A percentile compares a stretch with the other conserved stretches of the same genome.
These are phyloP conservation scores for Notodonta ziczac DNA, from an alignment of 2,888 invertebrate species.

Conservation along the genomic window DNA sequence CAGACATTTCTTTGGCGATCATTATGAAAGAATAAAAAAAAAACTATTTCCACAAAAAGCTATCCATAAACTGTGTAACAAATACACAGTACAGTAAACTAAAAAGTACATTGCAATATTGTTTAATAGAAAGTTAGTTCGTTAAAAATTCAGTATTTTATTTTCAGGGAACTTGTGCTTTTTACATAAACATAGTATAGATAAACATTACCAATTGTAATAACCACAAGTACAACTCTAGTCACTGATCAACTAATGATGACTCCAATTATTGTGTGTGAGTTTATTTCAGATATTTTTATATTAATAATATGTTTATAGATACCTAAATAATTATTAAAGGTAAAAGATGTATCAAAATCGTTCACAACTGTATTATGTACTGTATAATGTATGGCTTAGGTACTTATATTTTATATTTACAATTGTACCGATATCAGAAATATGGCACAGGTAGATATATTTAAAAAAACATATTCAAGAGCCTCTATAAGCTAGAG, in stretches of 20 bases:
- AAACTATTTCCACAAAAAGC: constrained; percentile 1
- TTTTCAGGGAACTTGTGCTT: no score
- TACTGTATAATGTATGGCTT: constrained; percentile 14
- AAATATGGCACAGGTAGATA: constrained; percentile 27
- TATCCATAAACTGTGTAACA: constrained; percentile 3
- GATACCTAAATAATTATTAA: neutral
- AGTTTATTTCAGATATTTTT: neutral
- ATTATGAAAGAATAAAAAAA: neutral
- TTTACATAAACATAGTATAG: no score
- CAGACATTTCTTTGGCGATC: constrained; percentile 36
- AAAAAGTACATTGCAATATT: neutral
- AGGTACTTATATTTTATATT: constrained; percentile 38
- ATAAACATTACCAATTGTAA: no score
- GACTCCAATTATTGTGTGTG: neutral
- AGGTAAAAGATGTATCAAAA: neutral
- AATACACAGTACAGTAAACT: no score
- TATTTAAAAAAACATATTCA: neutral
- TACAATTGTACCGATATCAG: constrained; percentile 40
- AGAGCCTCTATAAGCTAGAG: neutral
- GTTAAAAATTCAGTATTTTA: constrained; percentile 18
- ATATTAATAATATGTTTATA: neutral
- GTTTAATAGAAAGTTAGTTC: neutral
- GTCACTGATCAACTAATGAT: constrained; percentile 19
- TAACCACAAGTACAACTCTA: neutral
- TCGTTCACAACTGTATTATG: neutral